Percentiles rank a stretch among this genome's conserved stretches.
phyloP scores from a whole-genome alignment of 2,888 invertebrate species.

The Isotomurus palustris region DNA sequence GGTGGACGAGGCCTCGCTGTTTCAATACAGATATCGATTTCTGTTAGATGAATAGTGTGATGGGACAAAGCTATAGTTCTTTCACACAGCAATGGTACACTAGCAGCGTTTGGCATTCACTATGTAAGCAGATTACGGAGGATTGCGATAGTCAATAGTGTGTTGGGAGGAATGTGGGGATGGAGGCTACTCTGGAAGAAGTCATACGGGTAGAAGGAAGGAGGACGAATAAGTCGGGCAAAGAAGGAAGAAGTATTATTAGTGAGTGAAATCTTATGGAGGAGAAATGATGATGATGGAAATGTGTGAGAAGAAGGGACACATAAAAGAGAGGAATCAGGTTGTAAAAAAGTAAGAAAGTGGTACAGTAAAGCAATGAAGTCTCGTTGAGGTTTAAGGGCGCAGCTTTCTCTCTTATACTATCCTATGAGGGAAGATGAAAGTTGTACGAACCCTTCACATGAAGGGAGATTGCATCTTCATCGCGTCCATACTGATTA shows the following conservation, averaged over 20 bases:
- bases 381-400: background rate
- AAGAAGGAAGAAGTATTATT: background rate
- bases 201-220: background rate
- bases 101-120: too few species aligned
- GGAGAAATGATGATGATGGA: background rate
- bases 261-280: conserved; percentile 3
- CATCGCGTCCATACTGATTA: conserved; percentile 40
- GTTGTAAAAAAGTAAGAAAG: background rate
- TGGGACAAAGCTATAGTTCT: too few species aligned
- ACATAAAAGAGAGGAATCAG: background rate
- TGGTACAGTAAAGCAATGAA: background rate
- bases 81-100: too few species aligned
- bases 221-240: too few species aligned
- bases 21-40: conserved; percentile 13
- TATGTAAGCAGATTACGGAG: too few species aligned
- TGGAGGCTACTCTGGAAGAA: too few species aligned
- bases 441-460: conserved; percentile 35
- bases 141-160: conserved; percentile 1
- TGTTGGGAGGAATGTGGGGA: too few species aligned
- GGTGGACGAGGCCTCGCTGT: conserved; percentile 40
- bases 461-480: conserved; percentile 34
- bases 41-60: conserved; percentile 1
- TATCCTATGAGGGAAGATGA: background rate
- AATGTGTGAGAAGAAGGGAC: background rate
- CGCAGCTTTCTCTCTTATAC: background rate